Evolutionary conservation across 1,140 invertebrate species (phyloP), one percentile per base, ranked within the genome.

Genomic region (Lepidurus apus): DNA sequence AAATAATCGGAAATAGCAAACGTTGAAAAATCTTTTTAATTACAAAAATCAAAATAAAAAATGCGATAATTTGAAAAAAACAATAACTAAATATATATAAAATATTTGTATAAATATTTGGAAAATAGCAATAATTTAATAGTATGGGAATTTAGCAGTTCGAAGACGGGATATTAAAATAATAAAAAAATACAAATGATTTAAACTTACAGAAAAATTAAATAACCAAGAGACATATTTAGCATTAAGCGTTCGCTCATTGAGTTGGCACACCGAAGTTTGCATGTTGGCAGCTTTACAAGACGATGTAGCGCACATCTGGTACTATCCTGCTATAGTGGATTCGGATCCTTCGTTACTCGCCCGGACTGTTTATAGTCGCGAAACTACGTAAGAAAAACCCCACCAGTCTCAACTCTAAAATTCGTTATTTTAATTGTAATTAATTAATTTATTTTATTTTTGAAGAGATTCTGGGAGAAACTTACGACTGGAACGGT

Each of bases 281-380:
- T 95, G 95, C 84, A 93, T 96, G 83, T 85, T 97, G 79, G 92
- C 92, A 42, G 92, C 92, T 1, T 90, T 97, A 79, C 89, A 94
- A 80, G 94, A 97, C 81, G 88, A 91, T 0, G 91, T 89, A 81
- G 86, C 97, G 26, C 90, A 91, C 26, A 89, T 97, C n/a, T 97
- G 93, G 92, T 91, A 93, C 80, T 95, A 92, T 83, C 95, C 95
- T 0, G 53, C 53, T 65, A 65, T 65, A 65, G 53, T 65, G 53
- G 53, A 65, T 65, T 47, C 26, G 1, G 44, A 47, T 24, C 53
- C 44, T 73, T 26, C 77, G 44, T 73, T 34, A 76, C 73, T 76
- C 24, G 44, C 47, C 65, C n/a, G 74, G 47, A 74, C 45, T 77
- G 43, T 73, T 77, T 53, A 47, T 47, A 65, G 42, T 65, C 26